Percentiles rank a stretch among this genome's conserved stretches.
Evolutionary conservation across 2,888 invertebrate genomes (phyloP).

Genomic region (Trissonchulus latispiculum): DNA sequence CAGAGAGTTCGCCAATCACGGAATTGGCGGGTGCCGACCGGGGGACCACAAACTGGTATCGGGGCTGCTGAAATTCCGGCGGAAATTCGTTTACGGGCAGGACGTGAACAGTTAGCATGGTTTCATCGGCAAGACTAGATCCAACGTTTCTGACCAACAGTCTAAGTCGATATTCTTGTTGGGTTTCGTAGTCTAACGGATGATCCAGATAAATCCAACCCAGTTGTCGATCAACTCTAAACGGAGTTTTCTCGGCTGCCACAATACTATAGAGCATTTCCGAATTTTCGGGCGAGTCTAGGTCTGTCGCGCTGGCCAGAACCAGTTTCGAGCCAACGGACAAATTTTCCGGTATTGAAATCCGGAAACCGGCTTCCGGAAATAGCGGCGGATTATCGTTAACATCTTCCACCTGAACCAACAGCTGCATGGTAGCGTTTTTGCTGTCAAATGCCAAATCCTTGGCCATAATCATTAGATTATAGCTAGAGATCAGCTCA

Average conservation of each 20-base stretch:
- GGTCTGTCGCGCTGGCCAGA: slow-evolving; percentile 65
- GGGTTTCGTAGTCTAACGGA: slow-evolving; percentile 77
- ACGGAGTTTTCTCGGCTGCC: slow-evolving; percentile 63
- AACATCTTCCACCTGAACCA: slow-evolving; percentile 66
- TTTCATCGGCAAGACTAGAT: slow-evolving; percentile 63
- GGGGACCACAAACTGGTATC: slow-evolving; percentile 81
- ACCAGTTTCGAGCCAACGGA: slow-evolving; percentile 63
- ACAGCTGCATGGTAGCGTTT: slow-evolving; percentile 71
- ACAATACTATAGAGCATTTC: slow-evolving; percentile 70
- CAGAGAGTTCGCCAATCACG: slow-evolving; percentile 71
- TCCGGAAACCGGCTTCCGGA: slow-evolving; percentile 63
- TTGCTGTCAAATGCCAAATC: slow-evolving; percentile 72
- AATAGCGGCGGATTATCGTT: slow-evolving; percentile 72
- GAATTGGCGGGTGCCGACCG: slow-evolving; percentile 78
- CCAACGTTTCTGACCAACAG: slow-evolving; percentile 77
- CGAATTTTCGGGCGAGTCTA: slow-evolving; percentile 76
- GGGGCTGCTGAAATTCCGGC: slow-evolving; percentile 74
- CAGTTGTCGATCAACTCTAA: slow-evolving; percentile 63
- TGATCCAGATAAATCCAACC: slow-evolving; percentile 65
- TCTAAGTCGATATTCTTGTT: slow-evolving; percentile 61
- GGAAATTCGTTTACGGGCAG: slow-evolving; percentile 78
- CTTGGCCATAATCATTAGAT: slow-evolving; percentile 71
- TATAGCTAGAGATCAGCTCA: slow-evolving; percentile 71
- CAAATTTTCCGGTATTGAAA: slow-evolving; percentile 70
- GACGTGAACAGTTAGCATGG: slow-evolving; percentile 61